Evolutionary conservation across 1,140 invertebrate species (phyloP).

Genomic region (Meloidogyne hapla): DNA sequence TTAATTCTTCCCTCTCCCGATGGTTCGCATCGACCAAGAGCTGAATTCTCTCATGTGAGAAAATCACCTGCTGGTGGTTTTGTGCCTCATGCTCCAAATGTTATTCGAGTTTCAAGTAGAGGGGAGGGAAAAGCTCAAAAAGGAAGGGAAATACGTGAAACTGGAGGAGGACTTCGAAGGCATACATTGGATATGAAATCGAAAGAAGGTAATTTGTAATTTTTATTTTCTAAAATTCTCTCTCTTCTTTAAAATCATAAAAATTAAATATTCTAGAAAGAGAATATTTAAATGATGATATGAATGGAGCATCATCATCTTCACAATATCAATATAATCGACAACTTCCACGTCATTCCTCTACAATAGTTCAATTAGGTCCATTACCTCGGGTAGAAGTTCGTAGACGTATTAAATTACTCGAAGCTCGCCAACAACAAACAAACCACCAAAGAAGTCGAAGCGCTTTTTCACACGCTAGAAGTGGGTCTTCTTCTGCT

Average conservation of each 20-base stretch:
- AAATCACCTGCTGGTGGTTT: conserved; percentile 56
- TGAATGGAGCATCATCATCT: not conserved
- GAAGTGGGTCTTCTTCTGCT: not conserved
- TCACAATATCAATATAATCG: not conserved
- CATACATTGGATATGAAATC: too few relatives aligned
- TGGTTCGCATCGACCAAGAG: conserved; percentile 59
- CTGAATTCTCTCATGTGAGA: conserved; percentile 51
- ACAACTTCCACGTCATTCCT: conserved; percentile 22
- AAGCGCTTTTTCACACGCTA: not conserved
- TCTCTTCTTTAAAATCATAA: too few relatives aligned
- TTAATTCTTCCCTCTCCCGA: conserved; percentile 57
- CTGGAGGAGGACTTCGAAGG: not conserved
- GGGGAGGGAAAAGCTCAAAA: not conserved
- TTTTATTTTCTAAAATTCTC: too few relatives aligned
- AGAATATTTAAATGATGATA: not conserved
- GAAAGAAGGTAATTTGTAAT: too few relatives aligned
- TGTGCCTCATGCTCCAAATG: conserved; percentile 61
- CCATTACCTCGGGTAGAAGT: conserved; percentile 52
- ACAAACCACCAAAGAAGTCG: conserved; percentile 10
- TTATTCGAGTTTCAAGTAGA: conserved; percentile 33
- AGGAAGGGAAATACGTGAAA: too few relatives aligned
- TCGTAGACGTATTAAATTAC: conserved; percentile 42
- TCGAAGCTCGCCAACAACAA: conserved; percentile 38
- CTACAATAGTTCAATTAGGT: conserved; percentile 23
- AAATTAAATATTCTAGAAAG: not conserved